Percentiles rank a stretch among this genome's conserved stretches.
Conservation (phyloP, 2,888 invertebrate genomes). For the Cataglyphis albicans region DNA sequence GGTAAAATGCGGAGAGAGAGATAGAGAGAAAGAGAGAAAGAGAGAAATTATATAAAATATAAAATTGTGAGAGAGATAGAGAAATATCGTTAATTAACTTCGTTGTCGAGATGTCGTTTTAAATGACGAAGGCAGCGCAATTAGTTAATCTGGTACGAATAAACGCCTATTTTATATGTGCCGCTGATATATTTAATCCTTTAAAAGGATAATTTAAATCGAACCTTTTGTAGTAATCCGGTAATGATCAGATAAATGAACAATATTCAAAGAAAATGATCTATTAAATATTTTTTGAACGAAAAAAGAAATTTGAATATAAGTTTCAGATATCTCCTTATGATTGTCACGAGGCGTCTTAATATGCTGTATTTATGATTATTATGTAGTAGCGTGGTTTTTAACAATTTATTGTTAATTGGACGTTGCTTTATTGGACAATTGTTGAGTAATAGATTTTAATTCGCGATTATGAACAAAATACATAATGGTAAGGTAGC, state of each 20-base stretch:
- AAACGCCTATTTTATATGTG: not conserved
- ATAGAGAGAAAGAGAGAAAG: not conserved
- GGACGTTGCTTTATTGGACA: not conserved
- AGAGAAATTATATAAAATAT: conserved; percentile 22
- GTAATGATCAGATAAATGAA: not conserved
- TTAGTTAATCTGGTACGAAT: conserved; percentile 27
- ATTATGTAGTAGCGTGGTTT: not conserved
- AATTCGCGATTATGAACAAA: not conserved
- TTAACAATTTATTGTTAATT: not conserved
- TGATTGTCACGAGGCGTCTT: not conserved
- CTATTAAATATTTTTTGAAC: not conserved
- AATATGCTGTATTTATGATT: not conserved
- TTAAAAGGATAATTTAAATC: conserved; percentile 32
- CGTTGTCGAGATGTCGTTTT: not conserved
- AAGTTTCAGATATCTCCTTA: not conserved
- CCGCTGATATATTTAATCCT: conserved; percentile 27
- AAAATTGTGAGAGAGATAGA: not conserved
- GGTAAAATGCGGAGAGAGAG: conserved; percentile 1
- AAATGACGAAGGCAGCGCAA: conserved; percentile 6
- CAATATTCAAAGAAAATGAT: not conserved
- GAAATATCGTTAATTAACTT: not conserved
- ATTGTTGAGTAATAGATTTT: not conserved
- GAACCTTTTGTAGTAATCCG: not conserved
- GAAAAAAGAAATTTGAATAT: not conserved
- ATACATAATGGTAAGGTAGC: not conserved